These are phyloP conservation scores for Diachasmimorpha longicaudata DNA, from an alignment of 1,140 invertebrate species.

Conservation along the genomic window DNA sequence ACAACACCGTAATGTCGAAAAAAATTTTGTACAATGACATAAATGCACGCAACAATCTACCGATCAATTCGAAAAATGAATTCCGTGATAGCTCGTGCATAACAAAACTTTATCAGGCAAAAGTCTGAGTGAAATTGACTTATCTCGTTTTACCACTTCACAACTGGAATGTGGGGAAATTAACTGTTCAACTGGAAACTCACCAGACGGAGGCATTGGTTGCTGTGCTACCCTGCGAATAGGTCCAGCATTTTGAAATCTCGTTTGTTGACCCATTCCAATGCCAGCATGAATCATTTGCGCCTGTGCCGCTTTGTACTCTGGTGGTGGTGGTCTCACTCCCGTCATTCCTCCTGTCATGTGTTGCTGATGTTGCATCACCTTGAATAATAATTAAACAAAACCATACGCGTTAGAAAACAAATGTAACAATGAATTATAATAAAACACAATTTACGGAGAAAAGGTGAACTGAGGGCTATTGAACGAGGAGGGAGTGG, in stretches of 20 bases:
- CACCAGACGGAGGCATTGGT: conserved; percentile 72
- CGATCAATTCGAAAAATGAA: too few species aligned
- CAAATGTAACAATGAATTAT: neutral
- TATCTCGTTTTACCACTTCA: too few species aligned
- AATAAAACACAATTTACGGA: neutral
- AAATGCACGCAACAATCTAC: too few species aligned
- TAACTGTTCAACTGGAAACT: conserved; percentile 14
- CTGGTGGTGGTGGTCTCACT: conserved; percentile 74
- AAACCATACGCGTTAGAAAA: neutral
- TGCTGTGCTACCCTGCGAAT: conserved; percentile 71
- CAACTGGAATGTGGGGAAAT: neutral
- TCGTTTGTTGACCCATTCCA: conserved; percentile 58
- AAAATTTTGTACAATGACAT: neutral
- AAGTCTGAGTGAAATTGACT: too few species aligned
- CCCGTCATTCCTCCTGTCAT: conserved; percentile 58
- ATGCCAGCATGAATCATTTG: conserved; percentile 67
- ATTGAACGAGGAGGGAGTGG: conserved; percentile 2
- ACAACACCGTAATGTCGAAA: too few species aligned
- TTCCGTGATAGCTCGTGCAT: too few species aligned
- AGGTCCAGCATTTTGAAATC: conserved; percentile 62
- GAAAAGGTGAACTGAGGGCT: neutral
- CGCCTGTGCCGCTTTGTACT: conserved; percentile 73
- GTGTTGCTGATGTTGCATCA: conserved; percentile 58
- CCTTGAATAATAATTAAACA: conserved; percentile 44
- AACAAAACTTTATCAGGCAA: too few species aligned